Conservation (phyloP, 2,113 vertebrate species). For the Neodon shergylaensis region DNA sequence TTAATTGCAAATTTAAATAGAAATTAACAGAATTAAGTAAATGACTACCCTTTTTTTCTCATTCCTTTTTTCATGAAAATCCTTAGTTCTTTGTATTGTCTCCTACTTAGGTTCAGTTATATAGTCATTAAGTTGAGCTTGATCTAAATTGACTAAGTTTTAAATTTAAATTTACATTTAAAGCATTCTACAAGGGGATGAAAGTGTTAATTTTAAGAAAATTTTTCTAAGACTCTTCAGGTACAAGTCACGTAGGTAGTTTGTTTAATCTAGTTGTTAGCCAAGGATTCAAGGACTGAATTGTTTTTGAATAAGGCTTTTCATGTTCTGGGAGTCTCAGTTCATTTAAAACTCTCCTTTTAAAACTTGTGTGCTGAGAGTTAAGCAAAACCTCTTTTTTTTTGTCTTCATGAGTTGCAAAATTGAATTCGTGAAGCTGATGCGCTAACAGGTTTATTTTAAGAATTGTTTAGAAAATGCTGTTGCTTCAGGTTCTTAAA, state of each 20-base stretch:
- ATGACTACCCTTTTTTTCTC: background rate
- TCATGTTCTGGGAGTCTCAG: constrained; percentile 63
- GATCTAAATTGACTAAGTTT: constrained; percentile 39
- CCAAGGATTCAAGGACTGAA: constrained; percentile 43
- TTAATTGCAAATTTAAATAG: constrained; percentile 68
- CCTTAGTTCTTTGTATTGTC: constrained; percentile 35
- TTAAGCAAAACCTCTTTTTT: constrained; percentile 69
- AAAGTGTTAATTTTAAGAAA: constrained; percentile 63
- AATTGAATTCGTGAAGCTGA: constrained; percentile 77
- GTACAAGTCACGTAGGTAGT: constrained; percentile 60
- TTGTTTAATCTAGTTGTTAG: constrained; percentile 57
- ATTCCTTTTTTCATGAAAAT: constrained; percentile 2
- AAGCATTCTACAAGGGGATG: constrained; percentile 37
- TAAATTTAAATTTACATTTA: constrained; percentile 53
- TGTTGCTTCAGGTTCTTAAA: constrained; percentile 70
- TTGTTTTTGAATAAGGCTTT: constrained; percentile 64
- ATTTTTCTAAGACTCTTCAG: constrained; percentile 58
- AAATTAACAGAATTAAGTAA: constrained; percentile 46
- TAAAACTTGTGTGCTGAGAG: constrained; percentile 66
- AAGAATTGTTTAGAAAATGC: constrained; percentile 76
- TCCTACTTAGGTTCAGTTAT: constrained; percentile 39
- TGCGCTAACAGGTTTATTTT: constrained; percentile 81
- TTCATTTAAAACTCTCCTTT: constrained; percentile 69
- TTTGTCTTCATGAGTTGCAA: constrained; percentile 62
- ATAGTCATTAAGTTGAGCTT: constrained; percentile 53